Percentiles rank a stretch among this genome's conserved stretches.
phyloP scores from a whole-genome alignment of 2,888 invertebrate species.

The Chrysolina americana region DNA sequence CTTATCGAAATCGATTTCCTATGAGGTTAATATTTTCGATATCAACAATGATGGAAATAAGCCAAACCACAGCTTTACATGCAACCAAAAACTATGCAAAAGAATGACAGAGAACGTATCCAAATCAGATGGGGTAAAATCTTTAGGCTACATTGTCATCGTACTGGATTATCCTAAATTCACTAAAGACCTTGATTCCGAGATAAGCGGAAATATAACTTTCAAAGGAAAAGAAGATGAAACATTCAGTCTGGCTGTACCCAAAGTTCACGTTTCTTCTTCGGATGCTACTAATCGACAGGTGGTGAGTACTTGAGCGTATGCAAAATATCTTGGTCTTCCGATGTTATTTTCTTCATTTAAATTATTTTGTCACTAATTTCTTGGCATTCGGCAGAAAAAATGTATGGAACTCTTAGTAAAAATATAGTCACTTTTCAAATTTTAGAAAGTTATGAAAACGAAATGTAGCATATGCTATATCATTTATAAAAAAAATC shows the following conservation, averaged over 20 bases:
- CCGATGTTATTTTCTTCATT: neutral
- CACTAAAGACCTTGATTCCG: conserved; percentile 30
- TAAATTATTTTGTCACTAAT: too few species aligned
- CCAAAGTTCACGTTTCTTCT: conserved; percentile 31
- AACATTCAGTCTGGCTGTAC: conserved; percentile 27
- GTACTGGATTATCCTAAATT: conserved; percentile 41
- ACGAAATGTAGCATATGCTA: too few species aligned
- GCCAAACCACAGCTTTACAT: neutral
- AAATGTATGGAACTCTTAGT: too few species aligned
- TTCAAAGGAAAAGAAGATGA: neutral
- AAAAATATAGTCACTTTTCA: too few species aligned
- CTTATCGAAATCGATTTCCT: conserved; percentile 47
- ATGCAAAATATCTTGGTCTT: conserved; percentile 5
- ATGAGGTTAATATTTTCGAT: conserved; percentile 46
- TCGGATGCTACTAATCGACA: conserved; percentile 30
- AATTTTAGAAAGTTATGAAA: too few species aligned
- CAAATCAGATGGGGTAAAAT: conserved; percentile 27
- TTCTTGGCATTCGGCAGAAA: too few species aligned
- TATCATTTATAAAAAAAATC: too few species aligned
- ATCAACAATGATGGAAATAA: neutral
- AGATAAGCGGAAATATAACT: conserved; percentile 31
- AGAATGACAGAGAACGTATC: conserved; percentile 36
- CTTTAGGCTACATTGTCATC: conserved; percentile 41
- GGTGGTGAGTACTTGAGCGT: conserved; percentile 24
- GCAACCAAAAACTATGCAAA: conserved; percentile 21